Evolutionary conservation across 1,140 invertebrate species (phyloP), one percentile per base, ranked within the genome.

Genomic region (Plectrocnemia conspersa): DNA sequence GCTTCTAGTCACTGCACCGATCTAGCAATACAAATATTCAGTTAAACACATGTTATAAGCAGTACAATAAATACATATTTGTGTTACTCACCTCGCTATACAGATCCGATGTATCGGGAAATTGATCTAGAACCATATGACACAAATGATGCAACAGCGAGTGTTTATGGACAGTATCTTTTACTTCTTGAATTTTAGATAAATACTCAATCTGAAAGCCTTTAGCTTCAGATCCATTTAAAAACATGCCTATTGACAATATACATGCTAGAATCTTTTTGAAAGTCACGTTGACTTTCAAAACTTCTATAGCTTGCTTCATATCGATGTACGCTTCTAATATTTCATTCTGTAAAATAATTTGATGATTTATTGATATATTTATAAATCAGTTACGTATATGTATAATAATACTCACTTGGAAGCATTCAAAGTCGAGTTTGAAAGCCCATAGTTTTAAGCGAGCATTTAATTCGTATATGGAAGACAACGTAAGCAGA

Each of bases 151-250:
- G 93, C 29, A 98, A 79, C 49, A 99, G 77, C 18, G 95, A 95
- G 74, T 99, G 94, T 72, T 98, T 99, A 71, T 98, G 93, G 21
- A 98, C 92, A 0, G 96, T 98, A 71, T 99, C 96, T 77, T 99
- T 99, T 1, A 99, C 95, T 81, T 99, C 97, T 62, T 96, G 93
- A 62, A 98, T 92, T 81, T 98, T 98, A 36, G 92, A 81, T 61
- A 99, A 77, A 73, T 98, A 99, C 65, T 99, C 97, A 61, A 99
- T 83, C 71, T 97, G 92, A 75, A 99, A 99, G 21, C 95, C 97
- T 79, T 95, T 95, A 10, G 91, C 89, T 66, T 93, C 88, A 62
- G 84, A 84, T 52, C 94, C 93, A 75, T 99, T 99, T 22, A 99
- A 81, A 71, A 98, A 98, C 72, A 96, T 98, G 55, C 97, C 97